These are phyloP conservation scores for Sarotherodon lohbergeri DNA, from an alignment of 2,113 vertebrate genomes.

Conservation along the genomic window DNA sequence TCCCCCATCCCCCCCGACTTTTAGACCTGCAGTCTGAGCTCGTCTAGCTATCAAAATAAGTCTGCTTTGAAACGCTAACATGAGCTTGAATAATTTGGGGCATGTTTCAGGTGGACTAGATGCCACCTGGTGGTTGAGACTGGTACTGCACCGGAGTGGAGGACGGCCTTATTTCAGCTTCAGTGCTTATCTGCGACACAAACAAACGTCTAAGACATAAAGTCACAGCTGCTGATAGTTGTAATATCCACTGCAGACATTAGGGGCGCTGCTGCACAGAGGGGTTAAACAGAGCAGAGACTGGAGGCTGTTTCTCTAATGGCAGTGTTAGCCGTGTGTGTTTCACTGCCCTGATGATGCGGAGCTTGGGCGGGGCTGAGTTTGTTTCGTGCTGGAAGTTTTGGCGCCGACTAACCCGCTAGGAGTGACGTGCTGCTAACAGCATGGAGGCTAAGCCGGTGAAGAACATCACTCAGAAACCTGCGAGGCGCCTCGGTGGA, in stretches of 20 bases:
- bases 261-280: background rate
- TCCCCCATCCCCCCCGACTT: no score
- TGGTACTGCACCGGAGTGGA: background rate
- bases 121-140: background rate
- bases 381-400: accelerated
- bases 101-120: accelerated
- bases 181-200: background rate
- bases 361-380: background rate
- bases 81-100: background rate
- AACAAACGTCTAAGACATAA: background rate
- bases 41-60: background rate
- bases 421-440: slow-evolving; percentile 6
- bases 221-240: background rate
- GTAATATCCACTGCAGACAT: background rate
- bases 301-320: background rate
- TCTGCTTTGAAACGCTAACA: background rate
- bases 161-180: background rate
- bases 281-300: background rate
- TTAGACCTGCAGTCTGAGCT: background rate
- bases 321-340: background rate
- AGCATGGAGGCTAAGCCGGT: slow-evolving; percentile 7
- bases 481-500: background rate
- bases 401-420: background rate
- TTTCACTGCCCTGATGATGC: background rate
- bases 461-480: background rate